phyloP scores from a whole-genome alignment of 2,797 vertebrate species.

The Chelidonichthys spinosus region DNA sequence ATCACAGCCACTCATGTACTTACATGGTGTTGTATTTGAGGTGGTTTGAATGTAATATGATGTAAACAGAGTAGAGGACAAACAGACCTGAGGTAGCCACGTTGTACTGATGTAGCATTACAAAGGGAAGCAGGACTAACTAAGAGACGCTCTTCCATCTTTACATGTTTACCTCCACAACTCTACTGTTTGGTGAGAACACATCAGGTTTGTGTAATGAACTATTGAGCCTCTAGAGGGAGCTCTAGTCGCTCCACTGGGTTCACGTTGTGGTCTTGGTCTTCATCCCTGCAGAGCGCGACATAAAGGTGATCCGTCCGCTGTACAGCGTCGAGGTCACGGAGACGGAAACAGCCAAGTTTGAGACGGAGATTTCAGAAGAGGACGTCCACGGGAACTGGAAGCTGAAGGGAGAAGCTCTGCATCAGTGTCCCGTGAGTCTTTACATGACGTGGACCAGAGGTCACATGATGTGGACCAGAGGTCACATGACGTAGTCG shows the following conservation, averaged over 20 bases:
- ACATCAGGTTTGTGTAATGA: not conserved
- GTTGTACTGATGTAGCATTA: too few species aligned
- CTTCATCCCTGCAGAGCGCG: constrained; percentile 84
- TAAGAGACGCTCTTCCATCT: too few species aligned
- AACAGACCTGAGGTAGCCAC: not conserved
- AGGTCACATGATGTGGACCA: not conserved
- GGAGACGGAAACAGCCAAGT: constrained; percentile 94
- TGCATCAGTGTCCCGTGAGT: constrained; percentile 78
- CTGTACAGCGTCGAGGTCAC: constrained; percentile 96
- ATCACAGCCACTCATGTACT: not conserved
- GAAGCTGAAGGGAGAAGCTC: constrained; percentile 94
- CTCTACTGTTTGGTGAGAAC: too few species aligned
- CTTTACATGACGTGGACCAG: not conserved
- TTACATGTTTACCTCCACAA: too few species aligned
- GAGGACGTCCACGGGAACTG: constrained; percentile 94
- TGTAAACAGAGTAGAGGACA: not conserved
- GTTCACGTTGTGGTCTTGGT: not conserved
- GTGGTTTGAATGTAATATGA: not conserved
- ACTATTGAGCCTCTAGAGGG: too few species aligned
- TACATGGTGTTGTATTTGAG: too few species aligned
- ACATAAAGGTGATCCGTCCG: constrained; percentile 93
- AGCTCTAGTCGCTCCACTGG: not conserved
- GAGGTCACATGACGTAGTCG: too few species aligned
- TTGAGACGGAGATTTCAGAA: constrained; percentile 97
- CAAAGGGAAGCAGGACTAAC: too few species aligned